These are phyloP conservation scores for Eunapius fragilis DNA, from an alignment of 37 sponge, comb jelly and placozoan species.

Conservation along the genomic window DNA sequence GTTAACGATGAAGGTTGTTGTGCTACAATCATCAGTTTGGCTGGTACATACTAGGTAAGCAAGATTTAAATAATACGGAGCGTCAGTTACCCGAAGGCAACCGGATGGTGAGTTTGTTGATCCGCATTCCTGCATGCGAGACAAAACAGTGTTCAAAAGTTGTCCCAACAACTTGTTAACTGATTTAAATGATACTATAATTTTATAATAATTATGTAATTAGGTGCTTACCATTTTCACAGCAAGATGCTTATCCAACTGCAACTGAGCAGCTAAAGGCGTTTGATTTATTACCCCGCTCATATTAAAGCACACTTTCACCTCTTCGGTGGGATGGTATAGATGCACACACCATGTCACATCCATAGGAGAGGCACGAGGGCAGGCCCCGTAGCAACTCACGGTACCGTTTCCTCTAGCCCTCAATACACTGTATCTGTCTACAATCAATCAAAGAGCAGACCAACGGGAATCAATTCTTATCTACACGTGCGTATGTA, in stretches of 20 bases:
- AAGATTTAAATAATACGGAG: neutral
- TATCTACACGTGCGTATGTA: neutral
- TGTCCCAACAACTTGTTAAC: too few relatives aligned
- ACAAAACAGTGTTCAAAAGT: too few relatives aligned
- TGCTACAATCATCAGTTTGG: neutral
- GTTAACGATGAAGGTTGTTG: neutral
- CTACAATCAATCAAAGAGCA: neutral
- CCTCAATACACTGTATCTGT: neutral
- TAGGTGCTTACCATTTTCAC: neutral
- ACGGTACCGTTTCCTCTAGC: neutral
- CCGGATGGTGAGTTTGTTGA: neutral
- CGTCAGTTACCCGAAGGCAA: neutral
- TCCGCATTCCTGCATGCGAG: neutral
- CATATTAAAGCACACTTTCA: slow-evolving; percentile 35
- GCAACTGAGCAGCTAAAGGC: neutral
- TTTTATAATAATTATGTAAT: neutral
- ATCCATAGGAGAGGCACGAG: neutral
- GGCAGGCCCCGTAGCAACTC: neutral
- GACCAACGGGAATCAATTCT: neutral
- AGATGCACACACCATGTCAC: slow-evolving; percentile 52
- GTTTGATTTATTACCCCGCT: neutral
- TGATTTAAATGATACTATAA: too few relatives aligned
- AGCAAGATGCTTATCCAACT: neutral
- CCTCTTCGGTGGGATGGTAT: slow-evolving; percentile 22
- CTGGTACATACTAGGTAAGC: neutral